Percentiles rank a stretch among this genome's conserved stretches.
phyloP scores from a whole-genome alignment of 2,888 invertebrate species.

The Actias luna region DNA sequence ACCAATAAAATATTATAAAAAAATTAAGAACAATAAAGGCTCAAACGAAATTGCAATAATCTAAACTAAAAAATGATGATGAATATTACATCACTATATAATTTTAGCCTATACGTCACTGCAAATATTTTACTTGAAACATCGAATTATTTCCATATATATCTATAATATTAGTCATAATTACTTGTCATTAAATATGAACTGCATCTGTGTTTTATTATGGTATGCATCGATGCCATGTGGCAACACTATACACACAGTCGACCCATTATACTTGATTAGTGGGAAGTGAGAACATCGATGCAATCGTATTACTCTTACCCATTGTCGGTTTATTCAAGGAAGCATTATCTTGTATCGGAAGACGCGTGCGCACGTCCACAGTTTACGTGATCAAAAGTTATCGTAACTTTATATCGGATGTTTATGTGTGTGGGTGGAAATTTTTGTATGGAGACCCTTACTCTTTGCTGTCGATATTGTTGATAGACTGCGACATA shows the following conservation, averaged over 20 bases:
- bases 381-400: constrained; percentile 69
- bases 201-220: background rate
- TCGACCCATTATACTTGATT: constrained; percentile 10
- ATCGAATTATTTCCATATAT: background rate
- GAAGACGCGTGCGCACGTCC: constrained; percentile 63
- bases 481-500: background rate
- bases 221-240: background rate
- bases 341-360: constrained; percentile 52
- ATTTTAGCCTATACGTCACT: too few species aligned
- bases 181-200: background rate
- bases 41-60: too few species aligned
- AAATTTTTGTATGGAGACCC: background rate
- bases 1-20: too few species aligned
- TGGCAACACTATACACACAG: background rate
- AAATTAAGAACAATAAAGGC: too few species aligned
- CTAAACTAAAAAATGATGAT: too few species aligned
- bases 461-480: background rate
- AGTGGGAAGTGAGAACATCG: constrained; percentile 10
- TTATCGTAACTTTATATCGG: constrained; percentile 57
- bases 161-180: background rate
- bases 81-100: too few species aligned
- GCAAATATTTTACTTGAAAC: too few species aligned
- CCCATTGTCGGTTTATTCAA: constrained; percentile 45
- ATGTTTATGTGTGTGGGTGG: background rate
- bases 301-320: constrained; percentile 19